A percentile compares a stretch with the other conserved stretches of the same genome.
Conservation (phyloP, 2,113 vertebrate genomes). For the Suncus etruscus region DNA sequence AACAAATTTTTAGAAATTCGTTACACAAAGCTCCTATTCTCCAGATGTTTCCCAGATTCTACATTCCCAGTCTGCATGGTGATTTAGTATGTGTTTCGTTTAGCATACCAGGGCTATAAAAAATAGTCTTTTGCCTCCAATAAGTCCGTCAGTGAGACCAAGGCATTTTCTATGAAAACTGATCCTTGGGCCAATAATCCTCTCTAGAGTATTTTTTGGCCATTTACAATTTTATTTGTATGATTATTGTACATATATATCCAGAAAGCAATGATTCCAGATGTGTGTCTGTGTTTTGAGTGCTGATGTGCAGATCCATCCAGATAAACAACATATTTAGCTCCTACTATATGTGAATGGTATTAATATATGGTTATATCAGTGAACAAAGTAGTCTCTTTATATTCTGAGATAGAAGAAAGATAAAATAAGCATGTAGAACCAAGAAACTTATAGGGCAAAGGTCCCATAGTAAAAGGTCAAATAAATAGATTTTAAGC, state of each 20-base stretch:
- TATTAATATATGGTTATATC: not conserved
- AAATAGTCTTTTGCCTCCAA: not conserved
- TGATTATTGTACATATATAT: slow-evolving; percentile 31
- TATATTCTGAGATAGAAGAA: not conserved
- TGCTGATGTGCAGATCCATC: not conserved
- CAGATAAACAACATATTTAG: not conserved
- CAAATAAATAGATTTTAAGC: not conserved
- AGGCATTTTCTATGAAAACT: slow-evolving; percentile 78
- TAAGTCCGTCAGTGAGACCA: slow-evolving; percentile 75
- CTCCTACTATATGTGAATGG: not conserved
- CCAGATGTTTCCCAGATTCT: slow-evolving; percentile 65
- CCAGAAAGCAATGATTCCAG: slow-evolving; percentile 58
- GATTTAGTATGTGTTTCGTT: slow-evolving; percentile 51
- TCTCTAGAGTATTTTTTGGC: slow-evolving; percentile 63
- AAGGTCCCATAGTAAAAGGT: not conserved
- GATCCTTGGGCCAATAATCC: slow-evolving; percentile 67
- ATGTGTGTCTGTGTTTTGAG: slow-evolving; percentile 31
- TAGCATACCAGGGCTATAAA: slow-evolving; percentile 56
- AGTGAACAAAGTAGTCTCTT: not conserved
- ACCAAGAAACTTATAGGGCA: too few species aligned
- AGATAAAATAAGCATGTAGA: not conserved
- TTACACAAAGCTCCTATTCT: slow-evolving; percentile 29
- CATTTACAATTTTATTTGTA: slow-evolving; percentile 62
- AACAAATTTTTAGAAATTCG: slow-evolving; percentile 55
- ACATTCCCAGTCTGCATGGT: slow-evolving; percentile 17